phyloP scores from a whole-genome alignment of 37 sponge, comb jelly and placozoan genomes.

The Dysidea cf. avara region DNA sequence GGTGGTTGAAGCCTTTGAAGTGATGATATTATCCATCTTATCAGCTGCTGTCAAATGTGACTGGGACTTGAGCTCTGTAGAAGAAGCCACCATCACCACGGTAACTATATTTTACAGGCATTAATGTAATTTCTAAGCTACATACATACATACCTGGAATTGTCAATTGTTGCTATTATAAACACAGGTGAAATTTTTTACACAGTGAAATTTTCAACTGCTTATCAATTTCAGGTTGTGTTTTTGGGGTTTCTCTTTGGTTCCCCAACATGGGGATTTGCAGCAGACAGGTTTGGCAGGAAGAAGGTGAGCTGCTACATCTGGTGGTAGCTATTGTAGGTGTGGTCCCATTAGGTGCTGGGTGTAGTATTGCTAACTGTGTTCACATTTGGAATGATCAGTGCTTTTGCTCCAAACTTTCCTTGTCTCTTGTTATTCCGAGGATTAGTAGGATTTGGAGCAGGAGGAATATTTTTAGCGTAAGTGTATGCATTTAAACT shows the following conservation, averaged over 20 bases:
- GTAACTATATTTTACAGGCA: too few species aligned
- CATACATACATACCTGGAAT: too few species aligned
- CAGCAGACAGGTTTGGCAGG: conserved; percentile 25
- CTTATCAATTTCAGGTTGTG: conserved; percentile 28
- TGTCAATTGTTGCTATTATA: too few species aligned
- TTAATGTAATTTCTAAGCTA: too few species aligned
- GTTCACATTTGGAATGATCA: conserved; percentile 15
- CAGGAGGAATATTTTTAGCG: conserved; percentile 14
- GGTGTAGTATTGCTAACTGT: not conserved
- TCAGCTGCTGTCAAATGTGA: conserved; percentile 27
- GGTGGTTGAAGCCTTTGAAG: conserved; percentile 40
- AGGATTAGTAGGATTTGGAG: conserved; percentile 19
- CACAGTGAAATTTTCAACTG: too few species aligned
- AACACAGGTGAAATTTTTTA: too few species aligned
- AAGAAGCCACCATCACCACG: conserved; percentile 12
- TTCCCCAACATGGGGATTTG: conserved; percentile 1
- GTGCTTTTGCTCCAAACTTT: conserved; percentile 40
- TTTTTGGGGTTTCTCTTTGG: conserved; percentile 28
- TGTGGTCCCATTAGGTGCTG: too few species aligned
- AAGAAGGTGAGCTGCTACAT: conserved; percentile 15
- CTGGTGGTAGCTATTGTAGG: too few species aligned
- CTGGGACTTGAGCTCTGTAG: conserved; percentile 14
- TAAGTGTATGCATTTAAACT: conserved; percentile 11
- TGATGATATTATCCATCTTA: conserved; percentile 21
- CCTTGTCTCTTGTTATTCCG: conserved; percentile 16